These are phyloP conservation scores for Nautilus pompilius DNA, from an alignment of 1,140 invertebrate genomes.

Conservation along the genomic window DNA sequence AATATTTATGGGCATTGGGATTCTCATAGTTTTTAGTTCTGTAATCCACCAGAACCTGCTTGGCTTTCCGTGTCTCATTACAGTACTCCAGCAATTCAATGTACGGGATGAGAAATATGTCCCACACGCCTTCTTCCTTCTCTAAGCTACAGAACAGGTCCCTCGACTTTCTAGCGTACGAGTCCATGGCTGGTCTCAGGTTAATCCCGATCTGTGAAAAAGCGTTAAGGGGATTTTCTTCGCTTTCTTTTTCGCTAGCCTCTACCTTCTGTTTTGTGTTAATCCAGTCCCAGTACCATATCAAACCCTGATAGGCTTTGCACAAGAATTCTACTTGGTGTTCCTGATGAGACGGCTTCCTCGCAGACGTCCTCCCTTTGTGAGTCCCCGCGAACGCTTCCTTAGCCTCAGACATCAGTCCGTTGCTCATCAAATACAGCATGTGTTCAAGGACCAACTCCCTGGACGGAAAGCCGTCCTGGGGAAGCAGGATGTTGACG, in stretches of 20 bases:
- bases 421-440: too few species aligned
- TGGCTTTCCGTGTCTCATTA: conserved; percentile 15
- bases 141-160: conserved; percentile 5
- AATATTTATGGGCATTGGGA: conserved; percentile 23
- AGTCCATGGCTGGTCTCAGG: not conserved
- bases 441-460: not conserved
- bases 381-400: not conserved
- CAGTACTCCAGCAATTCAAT: conserved; percentile 21
- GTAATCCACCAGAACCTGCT: conserved; percentile 15
- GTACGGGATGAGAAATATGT: conserved; percentile 25
- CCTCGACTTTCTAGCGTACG: conserved; percentile 10
- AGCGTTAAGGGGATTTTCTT: not conserved
- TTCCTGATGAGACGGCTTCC: not conserved
- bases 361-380: not conserved
- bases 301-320: conserved; percentile 21
- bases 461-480: not conserved
- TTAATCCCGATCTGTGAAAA: not conserved
- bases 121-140: conserved; percentile 15
- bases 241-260: not conserved
- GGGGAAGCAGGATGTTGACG: not conserved
- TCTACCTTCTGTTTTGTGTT: not conserved
- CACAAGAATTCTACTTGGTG: conserved; percentile 10
- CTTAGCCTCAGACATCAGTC: too few species aligned
- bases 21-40: conserved; percentile 21
- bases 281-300: conserved; percentile 27